phyloP scores from a whole-genome alignment of 2,797 vertebrate species.

The Spinibarbus caldwelli region DNA sequence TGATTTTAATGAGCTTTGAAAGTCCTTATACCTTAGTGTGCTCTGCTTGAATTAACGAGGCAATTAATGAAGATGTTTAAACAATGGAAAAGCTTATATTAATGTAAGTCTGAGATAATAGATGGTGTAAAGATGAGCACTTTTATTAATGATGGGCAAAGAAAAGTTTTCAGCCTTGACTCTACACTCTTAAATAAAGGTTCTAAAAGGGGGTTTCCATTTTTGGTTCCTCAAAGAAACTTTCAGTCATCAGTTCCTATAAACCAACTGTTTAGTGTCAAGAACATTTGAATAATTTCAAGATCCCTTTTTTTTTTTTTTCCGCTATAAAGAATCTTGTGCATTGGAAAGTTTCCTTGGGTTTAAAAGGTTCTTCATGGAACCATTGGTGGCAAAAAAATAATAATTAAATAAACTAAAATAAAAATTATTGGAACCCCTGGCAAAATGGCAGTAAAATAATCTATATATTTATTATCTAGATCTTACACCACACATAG shows the following conservation, averaged over 20 bases:
- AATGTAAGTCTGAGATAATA: neutral
- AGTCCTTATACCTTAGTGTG: conserved; percentile 13
- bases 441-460: neutral
- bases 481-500: neutral
- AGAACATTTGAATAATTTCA: neutral
- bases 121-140: conserved; percentile 16
- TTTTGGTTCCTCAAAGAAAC: neutral
- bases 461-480: neutral
- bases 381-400: too few relatives aligned
- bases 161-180: neutral
- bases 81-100: conserved; percentile 12
- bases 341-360: too few relatives aligned
- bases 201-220: neutral
- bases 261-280: neutral
- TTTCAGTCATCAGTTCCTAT: neutral
- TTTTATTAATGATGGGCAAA: neutral
- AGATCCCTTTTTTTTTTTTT: too few relatives aligned
- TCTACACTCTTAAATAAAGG: neutral
- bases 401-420: too few relatives aligned
- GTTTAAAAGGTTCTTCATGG: too few relatives aligned
- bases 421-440: neutral
- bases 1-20: conserved; percentile 29
- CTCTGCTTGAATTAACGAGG: conserved; percentile 33
- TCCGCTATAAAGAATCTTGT: too few relatives aligned
- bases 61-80: conserved; percentile 35